Evolutionary conservation across 2,113 vertebrate species (phyloP).

Genomic region (Lagopus muta): DNA sequence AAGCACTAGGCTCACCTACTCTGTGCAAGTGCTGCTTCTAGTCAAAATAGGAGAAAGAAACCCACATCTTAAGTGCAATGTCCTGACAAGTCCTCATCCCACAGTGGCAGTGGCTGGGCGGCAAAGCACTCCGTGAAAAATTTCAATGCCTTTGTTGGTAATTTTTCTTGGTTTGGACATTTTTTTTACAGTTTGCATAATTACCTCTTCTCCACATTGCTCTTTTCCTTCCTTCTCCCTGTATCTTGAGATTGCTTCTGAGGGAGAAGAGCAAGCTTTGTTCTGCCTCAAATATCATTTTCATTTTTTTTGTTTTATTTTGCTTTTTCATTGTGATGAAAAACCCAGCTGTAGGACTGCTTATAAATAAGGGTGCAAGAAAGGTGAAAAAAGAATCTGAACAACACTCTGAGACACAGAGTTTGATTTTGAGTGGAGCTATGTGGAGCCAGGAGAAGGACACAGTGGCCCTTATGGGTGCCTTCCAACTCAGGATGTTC

Average conservation of each 20-base stretch:
- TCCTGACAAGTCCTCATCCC: background rate
- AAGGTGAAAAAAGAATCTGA: no score
- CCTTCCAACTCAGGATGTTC: no score
- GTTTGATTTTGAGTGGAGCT: no score
- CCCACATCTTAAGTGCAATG: background rate
- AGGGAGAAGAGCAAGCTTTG: background rate
- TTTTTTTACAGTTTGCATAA: background rate
- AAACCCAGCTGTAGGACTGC: background rate
- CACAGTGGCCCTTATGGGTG: no score
- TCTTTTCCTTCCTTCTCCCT: background rate
- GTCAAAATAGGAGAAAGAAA: background rate
- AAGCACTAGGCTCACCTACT: background rate
- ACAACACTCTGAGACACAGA: no score
- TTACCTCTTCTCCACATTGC: background rate
- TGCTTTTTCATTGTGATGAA: background rate
- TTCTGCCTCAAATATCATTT: background rate
- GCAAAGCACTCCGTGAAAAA: background rate
- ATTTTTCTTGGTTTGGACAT: background rate
- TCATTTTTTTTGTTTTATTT: background rate
- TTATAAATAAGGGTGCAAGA: background rate
- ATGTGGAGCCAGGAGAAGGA: no score
- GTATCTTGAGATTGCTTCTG: background rate
- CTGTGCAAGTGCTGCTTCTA: background rate
- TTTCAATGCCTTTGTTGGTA: background rate
- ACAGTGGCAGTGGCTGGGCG: background rate